Evolutionary conservation across 2,888 invertebrate species (phyloP), one percentile per base, ranked within the genome.

Genomic region (Drosophila nr. medialis): DNA sequence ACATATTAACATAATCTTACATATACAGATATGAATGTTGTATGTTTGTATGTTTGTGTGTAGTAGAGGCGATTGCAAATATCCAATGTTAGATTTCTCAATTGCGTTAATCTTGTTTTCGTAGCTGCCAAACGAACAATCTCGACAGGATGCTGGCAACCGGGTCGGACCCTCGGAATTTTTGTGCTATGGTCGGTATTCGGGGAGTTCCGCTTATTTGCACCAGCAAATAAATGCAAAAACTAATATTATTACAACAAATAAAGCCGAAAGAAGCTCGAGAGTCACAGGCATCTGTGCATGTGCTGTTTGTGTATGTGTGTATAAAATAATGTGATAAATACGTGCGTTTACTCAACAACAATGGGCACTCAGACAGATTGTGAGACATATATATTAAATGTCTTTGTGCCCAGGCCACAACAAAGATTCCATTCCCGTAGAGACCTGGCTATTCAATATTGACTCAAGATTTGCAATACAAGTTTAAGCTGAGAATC

Each of bases 61-160:
- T 18, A 34, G 54, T 40, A 15, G 32, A 34, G 55, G 40, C 42
- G 64, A 65, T 48, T 53, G 64, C 36, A 64, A 70, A 71, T 75
- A 68, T 58, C 45, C 63, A 65, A 67, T 58, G 67, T 54, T 65
- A 55, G 51, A 76, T 81, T 80, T 79, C 81, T 81, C 89, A 86
- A 86, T 86, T 89, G 89, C 79, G 84, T 86, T 85, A 86, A 84
- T 89, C 76, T 79, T 71, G 45, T 75, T 89, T 86, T 72, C 81
- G 71, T 63, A 53, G 56, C 34, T 58, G 65, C 38, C 45, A 53
- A 51, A 34, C 36, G 62, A 34, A 63, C 58, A 59, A 72, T 56
- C 54, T 40, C 40, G 18, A 34, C 55, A 64, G 54, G 27, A 64
- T 55, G 68, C 32, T 24, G 38, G 36, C 27, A 56, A 50, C 32